phyloP scores from a whole-genome alignment of 1,140 invertebrate species.

The Aphelenchoides besseyi region DNA sequence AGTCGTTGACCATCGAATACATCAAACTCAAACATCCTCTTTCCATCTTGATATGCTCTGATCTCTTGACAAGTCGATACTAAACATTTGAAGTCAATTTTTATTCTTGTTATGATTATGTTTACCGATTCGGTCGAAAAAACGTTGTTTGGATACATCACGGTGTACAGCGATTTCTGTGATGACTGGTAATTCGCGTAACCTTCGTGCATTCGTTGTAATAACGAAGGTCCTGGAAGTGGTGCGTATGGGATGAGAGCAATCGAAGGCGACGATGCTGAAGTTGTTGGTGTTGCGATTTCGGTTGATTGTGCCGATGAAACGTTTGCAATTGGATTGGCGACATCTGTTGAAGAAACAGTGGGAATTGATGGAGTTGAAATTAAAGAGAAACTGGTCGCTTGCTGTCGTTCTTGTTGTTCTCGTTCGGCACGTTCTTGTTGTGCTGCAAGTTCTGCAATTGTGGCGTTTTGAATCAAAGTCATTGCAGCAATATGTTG shows the following conservation, averaged over 20 bases:
- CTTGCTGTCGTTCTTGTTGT: background rate
- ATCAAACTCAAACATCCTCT: conserved; percentile 49
- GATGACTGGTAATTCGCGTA: conserved; percentile 47
- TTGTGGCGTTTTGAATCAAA: conserved; percentile 5
- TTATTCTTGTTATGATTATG: conserved; percentile 8
- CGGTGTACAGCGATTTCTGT: conserved; percentile 50
- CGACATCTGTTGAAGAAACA: background rate
- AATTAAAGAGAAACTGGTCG: background rate
- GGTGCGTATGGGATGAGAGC: conserved; percentile 36
- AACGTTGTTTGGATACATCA: conserved; percentile 55
- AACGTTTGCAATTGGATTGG: background rate
- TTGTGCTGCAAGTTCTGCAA: background rate
- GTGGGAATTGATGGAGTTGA: conserved; percentile 8
- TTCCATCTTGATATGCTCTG: conserved; percentile 54
- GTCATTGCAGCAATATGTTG: background rate
- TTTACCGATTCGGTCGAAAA: conserved; percentile 35
- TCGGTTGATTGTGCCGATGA: background rate
- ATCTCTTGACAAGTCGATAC: conserved; percentile 47
- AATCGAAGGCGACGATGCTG: conserved; percentile 19
- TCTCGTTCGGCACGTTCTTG: background rate
- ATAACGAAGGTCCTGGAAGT: conserved; percentile 27
- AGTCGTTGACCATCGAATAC: conserved; percentile 49
- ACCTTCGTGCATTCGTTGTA: conserved; percentile 44
- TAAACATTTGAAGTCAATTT: conserved; percentile 4
- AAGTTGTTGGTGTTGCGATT: background rate